Base-by-base conservation (phyloP, 1,140 invertebrate species). In the Penaeus vannamei region DNA sequence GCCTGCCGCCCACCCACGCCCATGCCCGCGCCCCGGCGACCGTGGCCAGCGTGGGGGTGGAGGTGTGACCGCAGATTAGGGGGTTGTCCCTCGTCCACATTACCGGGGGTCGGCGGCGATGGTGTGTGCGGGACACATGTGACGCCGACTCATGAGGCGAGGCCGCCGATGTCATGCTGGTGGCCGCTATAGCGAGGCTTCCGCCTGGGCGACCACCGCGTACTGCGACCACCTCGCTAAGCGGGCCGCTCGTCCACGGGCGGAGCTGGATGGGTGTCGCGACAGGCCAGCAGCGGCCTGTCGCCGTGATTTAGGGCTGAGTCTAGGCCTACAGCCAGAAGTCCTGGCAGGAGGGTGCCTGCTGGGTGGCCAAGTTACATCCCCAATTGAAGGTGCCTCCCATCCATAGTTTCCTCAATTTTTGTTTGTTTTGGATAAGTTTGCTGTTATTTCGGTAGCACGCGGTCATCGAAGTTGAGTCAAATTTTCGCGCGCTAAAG, bases 401-500 rank as follows among this genome's bases (percentile, higher is more conserved):
- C 53, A 53, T 69, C 29, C 83, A 84, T 84, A 69, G 36, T 84
- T 79, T 81, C 62, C 64, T 69, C 64, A 64, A 84, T 84, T 84
- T 66, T 84, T 69, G 64, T 84, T 84, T 84, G 83, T 84, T 84
- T 84, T 84, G 83, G 62, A 42, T 84, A 84, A 84, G 61, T 84
- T 84, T 84, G 61, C 60, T n/a, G 61, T 84, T 84, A 84, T 84
- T 84, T 84, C 36, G 83, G 83, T 46, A 84, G 83, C 83, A 84
- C 83, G 83, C 83, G 83, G 83, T 84, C 83, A 84, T 84, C 83
- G 61, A 69, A 84, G 83, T 69, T 42, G 83, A 84, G 64, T 86
- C 85, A 86, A 86, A 86, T 79, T 86, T 86, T 86, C 72, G 85
- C 85, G 85, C 85, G 85, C 85, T 80, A 64, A 86, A 80, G 32